Conservation (phyloP, 2,888 invertebrate species). For the Phalangium opilio region DNA sequence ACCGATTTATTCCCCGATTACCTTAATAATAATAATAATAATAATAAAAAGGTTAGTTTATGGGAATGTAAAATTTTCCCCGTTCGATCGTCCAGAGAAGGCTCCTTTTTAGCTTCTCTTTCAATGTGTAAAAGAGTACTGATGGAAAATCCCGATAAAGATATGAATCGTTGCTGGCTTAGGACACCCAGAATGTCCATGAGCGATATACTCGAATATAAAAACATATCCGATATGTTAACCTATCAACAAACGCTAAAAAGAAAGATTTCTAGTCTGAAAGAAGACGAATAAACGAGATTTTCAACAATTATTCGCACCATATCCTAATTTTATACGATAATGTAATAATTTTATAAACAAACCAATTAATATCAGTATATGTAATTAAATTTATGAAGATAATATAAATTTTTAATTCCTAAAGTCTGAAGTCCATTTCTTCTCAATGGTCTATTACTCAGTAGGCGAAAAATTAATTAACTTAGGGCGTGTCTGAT, state of each 20-base stretch:
- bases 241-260: constrained; percentile 9
- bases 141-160: not conserved
- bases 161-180: not conserved
- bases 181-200: constrained; percentile 8
- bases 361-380: too few species aligned
- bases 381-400: too few species aligned
- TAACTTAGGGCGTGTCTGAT: too few species aligned
- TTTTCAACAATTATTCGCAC: too few species aligned
- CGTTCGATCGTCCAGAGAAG: not conserved
- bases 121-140: not conserved
- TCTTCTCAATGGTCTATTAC: too few species aligned
- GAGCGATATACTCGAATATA: constrained; percentile 12
- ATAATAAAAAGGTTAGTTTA: constrained; percentile 2
- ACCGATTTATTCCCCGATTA: constrained; percentile 2
- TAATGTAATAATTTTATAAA: too few species aligned
- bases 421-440: too few species aligned
- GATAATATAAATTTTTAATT: too few species aligned
- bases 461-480: too few species aligned
- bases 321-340: too few species aligned
- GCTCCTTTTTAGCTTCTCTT: not conserved
- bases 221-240: constrained; percentile 12
- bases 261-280: not conserved
- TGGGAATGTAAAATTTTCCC: not conserved
- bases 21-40: too few species aligned
- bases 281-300: not conserved